These are phyloP conservation scores for Anoplophora glabripennis DNA, from an alignment of 1,140 invertebrate species.

Conservation along the genomic window DNA sequence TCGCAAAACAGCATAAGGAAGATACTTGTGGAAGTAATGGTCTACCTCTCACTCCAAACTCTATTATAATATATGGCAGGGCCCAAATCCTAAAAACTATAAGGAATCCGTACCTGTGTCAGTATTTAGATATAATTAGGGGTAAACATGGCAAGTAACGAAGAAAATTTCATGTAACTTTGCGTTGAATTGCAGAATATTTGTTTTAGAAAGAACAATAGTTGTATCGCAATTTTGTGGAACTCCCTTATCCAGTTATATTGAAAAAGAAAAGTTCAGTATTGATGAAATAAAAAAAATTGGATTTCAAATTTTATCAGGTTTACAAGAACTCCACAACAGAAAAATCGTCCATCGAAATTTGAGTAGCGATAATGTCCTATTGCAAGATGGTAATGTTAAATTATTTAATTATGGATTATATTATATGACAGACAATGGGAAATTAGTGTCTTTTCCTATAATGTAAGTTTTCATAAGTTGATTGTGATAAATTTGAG, in stretches of 20 bases:
- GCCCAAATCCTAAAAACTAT: conserved; percentile 82
- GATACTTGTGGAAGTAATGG: conserved; percentile 95
- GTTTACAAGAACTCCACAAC: conserved; percentile 70
- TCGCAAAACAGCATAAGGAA: conserved; percentile 83
- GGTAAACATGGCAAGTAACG: conserved; percentile 83
- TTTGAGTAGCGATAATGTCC: conserved; percentile 80
- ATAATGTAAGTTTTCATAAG: conserved; percentile 68
- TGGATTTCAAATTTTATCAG: conserved; percentile 68
- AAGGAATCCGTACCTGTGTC: conserved; percentile 76
- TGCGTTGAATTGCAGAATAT: conserved; percentile 16
- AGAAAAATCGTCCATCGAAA: conserved; percentile 75
- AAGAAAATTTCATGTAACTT: conserved; percentile 14
- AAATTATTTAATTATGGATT: conserved; percentile 92
- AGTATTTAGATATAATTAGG: conserved; percentile 87
- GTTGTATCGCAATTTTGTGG: conserved; percentile 84
- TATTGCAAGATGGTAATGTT: conserved; percentile 70
- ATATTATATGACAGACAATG: conserved; percentile 85
- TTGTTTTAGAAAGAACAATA: conserved; percentile 77
- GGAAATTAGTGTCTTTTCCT: conserved; percentile 85
- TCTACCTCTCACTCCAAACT: conserved; percentile 91
- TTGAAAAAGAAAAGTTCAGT: conserved; percentile 47
- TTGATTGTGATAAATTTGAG: no score
- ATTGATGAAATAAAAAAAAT: conserved; percentile 58
- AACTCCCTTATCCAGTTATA: conserved; percentile 56
- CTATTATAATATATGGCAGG: conserved; percentile 87